Conservation (phyloP, 2,113 vertebrate genomes). For the Rhinopithecus roxellana region DNA sequence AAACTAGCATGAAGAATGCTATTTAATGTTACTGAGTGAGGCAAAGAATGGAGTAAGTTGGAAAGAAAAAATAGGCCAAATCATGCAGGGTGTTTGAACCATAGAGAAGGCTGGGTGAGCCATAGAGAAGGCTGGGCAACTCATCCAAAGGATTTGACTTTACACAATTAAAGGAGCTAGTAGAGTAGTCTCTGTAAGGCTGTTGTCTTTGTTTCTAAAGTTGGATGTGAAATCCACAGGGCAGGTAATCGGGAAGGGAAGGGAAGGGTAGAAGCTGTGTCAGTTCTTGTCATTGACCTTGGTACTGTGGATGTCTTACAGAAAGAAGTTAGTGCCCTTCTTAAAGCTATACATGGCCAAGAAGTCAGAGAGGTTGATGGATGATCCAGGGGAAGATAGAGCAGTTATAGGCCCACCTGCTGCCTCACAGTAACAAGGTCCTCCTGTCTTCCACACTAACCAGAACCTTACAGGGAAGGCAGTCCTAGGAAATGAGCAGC, state of each 20-base stretch:
- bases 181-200: not conserved
- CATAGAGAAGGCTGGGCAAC: not conserved
- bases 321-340: not conserved
- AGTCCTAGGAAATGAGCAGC: not conserved
- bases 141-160: not conserved
- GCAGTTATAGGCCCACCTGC: rapidly evolving
- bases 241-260: not conserved
- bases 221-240: not conserved
- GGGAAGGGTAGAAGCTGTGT: not conserved
- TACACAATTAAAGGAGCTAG: not conserved
- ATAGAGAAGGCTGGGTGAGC: not conserved
- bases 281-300: not conserved
- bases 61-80: not conserved
- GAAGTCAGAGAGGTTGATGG: not conserved
- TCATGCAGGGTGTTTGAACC: not conserved
- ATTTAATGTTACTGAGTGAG: not conserved
- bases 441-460: not conserved
- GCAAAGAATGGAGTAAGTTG: not conserved
- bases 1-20: not conserved
- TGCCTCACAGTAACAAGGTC: not conserved
- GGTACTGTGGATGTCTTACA: not conserved
- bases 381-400: not conserved
- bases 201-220: not conserved
- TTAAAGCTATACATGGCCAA: not conserved
- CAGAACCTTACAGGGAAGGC: not conserved